A percentile compares a stretch with the other conserved stretches of the same genome.
Evolutionary conservation across 1,140 invertebrate species (phyloP).

Genomic region (Nautilus pompilius): DNA sequence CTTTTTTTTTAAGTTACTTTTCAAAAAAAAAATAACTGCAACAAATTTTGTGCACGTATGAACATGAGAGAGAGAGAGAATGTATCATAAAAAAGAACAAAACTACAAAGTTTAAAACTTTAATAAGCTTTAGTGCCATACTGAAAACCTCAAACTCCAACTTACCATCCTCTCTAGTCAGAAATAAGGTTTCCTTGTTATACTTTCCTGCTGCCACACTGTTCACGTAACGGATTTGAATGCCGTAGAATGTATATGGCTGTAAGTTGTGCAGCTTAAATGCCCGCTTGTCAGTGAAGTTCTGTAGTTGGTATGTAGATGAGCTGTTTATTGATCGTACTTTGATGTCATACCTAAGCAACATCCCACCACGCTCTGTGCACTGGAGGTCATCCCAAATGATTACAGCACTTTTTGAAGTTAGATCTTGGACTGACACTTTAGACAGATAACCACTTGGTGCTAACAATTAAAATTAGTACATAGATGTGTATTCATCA

Average conservation of each 20-base stretch:
- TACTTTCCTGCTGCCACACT: conserved; percentile 20
- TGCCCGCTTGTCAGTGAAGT: conserved; percentile 1
- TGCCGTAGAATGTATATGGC: conserved; percentile 27
- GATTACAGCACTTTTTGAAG: conserved; percentile 12
- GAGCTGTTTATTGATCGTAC: background rate
- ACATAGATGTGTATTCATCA: too few species aligned
- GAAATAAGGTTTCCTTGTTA: conserved; percentile 8
- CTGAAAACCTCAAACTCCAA: too few species aligned
- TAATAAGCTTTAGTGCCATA: too few species aligned
- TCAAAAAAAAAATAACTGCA: too few species aligned
- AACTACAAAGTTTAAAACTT: background rate
- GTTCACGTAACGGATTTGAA: conserved; percentile 32
- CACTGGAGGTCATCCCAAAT: conserved; percentile 23
- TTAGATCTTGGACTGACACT: conserved; percentile 7
- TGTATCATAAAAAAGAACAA: background rate
- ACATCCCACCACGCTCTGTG: conserved; percentile 24
- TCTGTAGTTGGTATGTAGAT: background rate
- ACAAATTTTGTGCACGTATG: too few species aligned
- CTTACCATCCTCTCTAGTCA: conserved; percentile 34
- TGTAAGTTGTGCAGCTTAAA: conserved; percentile 7
- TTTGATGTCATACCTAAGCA: conserved; percentile 11
- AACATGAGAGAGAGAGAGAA: too few species aligned
- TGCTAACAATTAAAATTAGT: conserved; percentile 21
- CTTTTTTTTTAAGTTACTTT: too few species aligned
- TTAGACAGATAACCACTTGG: conserved; percentile 22